A percentile compares a stretch with the other conserved stretches of the same genome.
Evolutionary conservation across 2,113 vertebrate genomes (phyloP).

Genomic region (Hippocampus barbouri): DNA sequence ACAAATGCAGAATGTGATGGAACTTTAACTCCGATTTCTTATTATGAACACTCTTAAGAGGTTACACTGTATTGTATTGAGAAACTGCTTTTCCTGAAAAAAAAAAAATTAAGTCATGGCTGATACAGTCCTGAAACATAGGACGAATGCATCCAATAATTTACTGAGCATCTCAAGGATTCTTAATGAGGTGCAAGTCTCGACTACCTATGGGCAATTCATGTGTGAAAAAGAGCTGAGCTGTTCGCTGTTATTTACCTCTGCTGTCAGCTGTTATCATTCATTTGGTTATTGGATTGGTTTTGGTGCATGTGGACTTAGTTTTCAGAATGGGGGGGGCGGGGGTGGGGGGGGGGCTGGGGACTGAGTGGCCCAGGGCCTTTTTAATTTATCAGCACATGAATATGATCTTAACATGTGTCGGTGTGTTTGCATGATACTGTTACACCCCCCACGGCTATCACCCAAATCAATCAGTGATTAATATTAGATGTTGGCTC

Average conservation of each 20-base stretch:
- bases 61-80: too few species aligned
- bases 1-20: too few species aligned
- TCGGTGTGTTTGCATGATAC: not conserved
- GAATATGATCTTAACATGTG: not conserved
- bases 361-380: not conserved
- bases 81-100: too few species aligned
- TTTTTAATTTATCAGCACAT: conserved; percentile 22
- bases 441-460: not conserved
- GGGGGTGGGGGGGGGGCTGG: not conserved
- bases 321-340: not conserved
- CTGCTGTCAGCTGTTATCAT: not conserved
- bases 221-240: not conserved
- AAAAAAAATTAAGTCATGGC: too few species aligned
- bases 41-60: not conserved
- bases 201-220: not conserved
- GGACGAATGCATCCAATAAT: not conserved
- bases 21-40: too few species aligned
- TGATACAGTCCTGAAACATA: too few species aligned
- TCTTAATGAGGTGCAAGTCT: too few species aligned
- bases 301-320: not conserved
- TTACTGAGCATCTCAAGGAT: not conserved
- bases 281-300: not conserved
- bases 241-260: not conserved
- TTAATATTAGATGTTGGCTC: conserved; percentile 67
- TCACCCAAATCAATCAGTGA: conserved; percentile 26